Conservation (phyloP, 2,113 vertebrate genomes). For the Cinclus mexicanus region DNA sequence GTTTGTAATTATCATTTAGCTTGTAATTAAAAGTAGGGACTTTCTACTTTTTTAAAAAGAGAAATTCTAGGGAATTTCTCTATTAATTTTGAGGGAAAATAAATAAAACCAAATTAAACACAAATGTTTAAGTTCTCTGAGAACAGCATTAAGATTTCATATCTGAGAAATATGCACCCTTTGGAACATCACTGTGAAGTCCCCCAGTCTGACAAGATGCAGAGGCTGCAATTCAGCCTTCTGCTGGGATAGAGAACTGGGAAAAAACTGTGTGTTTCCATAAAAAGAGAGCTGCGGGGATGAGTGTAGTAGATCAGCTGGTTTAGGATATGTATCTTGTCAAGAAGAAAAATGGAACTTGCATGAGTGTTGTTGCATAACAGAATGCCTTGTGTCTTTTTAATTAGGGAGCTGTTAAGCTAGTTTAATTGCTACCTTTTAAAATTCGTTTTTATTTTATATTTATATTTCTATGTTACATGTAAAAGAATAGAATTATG, state of each 20-base stretch:
- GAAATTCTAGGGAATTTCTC: too few relatives aligned
- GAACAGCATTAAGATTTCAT: background rate
- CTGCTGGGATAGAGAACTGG: background rate
- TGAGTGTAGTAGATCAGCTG: background rate
- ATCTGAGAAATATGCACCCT: background rate
- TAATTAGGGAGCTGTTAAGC: background rate
- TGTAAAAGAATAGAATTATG: background rate
- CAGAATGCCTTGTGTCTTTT: background rate
- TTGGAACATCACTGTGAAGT: background rate
- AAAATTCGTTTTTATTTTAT: background rate
- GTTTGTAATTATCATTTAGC: background rate
- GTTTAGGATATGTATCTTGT: background rate
- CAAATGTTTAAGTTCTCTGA: background rate
- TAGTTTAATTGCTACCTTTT: background rate
- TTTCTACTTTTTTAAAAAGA: too few relatives aligned
- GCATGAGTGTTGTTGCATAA: background rate
- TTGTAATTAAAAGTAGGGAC: background rate
- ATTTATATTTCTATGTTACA: background rate
- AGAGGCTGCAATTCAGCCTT: background rate
- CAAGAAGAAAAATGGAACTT: background rate
- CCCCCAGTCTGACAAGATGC: background rate
- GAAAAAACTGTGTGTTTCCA: background rate
- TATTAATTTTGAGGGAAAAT: background rate
- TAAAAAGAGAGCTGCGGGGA: background rate
- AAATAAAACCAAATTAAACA: background rate